phyloP scores from a whole-genome alignment of 2,888 invertebrate genomes.

The Nephrotoma guestfalica region DNA sequence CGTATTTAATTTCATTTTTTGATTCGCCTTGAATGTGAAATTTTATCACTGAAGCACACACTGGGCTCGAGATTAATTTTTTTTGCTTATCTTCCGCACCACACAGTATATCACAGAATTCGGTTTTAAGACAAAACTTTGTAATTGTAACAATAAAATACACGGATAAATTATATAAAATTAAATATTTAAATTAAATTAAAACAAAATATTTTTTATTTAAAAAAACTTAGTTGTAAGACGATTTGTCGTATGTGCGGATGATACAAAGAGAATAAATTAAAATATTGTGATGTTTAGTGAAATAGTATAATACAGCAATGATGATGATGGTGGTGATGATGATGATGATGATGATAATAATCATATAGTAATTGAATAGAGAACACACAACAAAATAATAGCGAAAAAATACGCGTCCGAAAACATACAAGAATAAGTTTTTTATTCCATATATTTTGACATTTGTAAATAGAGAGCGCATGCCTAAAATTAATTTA shows the following conservation, averaged over 20 bases:
- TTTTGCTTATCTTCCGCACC: neutral
- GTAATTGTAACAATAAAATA: neutral
- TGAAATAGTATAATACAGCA: neutral
- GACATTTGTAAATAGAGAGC: constrained; percentile 3
- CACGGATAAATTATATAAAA: neutral
- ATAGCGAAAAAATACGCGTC: neutral
- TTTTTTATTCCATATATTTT: neutral
- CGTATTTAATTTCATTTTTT: neutral
- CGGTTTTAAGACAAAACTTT: neutral
- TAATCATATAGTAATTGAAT: neutral
- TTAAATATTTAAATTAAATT: neutral
- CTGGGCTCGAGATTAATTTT: neutral
- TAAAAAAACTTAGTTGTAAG: neutral
- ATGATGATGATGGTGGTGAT: neutral
- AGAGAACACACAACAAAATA: neutral
- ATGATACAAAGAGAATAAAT: neutral
- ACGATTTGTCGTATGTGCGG: neutral
- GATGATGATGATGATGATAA: neutral
- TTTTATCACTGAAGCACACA: neutral
- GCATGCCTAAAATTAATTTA: neutral
- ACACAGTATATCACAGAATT: neutral
- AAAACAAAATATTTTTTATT: neutral
- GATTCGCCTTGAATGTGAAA: no score
- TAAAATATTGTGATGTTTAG: neutral
- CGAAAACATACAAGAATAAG: neutral